Evolutionary conservation across 2,797 vertebrate species (phyloP).

Genomic region (Mustela erminea): DNA sequence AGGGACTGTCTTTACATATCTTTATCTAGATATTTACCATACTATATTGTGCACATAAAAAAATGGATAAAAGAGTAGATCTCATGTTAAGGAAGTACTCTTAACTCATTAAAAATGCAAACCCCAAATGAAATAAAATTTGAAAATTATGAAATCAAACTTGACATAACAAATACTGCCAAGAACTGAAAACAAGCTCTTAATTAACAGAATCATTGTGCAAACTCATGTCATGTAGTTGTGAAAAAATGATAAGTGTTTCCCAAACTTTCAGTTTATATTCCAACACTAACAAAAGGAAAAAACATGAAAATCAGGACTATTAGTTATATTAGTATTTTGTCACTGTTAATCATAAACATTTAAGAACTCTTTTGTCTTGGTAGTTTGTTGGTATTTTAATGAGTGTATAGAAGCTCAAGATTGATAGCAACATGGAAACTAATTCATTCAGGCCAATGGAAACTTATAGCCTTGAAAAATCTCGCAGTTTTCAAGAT

Average conservation of each 20-base stretch:
- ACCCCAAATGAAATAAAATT: conserved; percentile 36
- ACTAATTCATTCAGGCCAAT: conserved; percentile 14
- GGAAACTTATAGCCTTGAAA: not conserved
- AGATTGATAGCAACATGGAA: conserved; percentile 53
- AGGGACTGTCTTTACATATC: not conserved
- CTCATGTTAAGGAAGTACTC: not conserved
- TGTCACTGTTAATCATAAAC: not conserved
- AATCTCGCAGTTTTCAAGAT: not conserved
- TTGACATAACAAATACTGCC: not conserved
- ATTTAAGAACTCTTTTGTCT: not conserved
- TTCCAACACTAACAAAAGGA: conserved; percentile 4
- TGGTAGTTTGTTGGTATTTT: not conserved
- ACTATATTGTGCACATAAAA: not conserved
- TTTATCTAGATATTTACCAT: not conserved
- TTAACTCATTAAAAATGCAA: not conserved
- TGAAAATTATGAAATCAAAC: conserved; percentile 19
- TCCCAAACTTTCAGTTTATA: not conserved
- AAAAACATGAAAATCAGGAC: not conserved
- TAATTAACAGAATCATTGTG: not conserved
- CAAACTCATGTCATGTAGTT: not conserved
- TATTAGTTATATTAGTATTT: not conserved
- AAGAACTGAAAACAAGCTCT: conserved; percentile 13
- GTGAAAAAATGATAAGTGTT: not conserved
- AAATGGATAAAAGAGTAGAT: not conserved
- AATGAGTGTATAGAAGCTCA: conserved; percentile 35